Evolutionary conservation across 2,888 invertebrate genomes (phyloP).

Genomic region (Pseudococcus longispinus): DNA sequence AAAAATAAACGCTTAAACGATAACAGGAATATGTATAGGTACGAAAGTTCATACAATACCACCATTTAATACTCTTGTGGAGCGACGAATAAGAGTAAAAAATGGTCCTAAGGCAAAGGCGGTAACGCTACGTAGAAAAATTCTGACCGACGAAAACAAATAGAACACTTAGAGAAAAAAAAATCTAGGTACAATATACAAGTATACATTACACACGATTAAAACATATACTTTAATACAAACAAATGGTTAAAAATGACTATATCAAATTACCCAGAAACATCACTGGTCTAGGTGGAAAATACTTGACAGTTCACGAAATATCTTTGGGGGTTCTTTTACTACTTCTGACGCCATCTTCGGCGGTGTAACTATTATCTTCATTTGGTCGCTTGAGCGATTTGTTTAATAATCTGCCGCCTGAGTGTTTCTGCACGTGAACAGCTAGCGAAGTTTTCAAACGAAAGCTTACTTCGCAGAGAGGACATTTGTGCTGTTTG

Average conservation of each 20-base stretch:
- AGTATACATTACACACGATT: not conserved
- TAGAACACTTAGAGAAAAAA: not conserved
- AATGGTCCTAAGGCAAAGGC: slow-evolving; percentile 36
- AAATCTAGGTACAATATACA: not conserved
- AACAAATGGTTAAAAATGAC: not conserved
- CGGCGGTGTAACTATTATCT: not conserved
- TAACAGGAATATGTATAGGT: not conserved
- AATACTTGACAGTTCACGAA: not conserved
- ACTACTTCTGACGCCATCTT: not conserved
- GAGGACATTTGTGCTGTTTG: not conserved
- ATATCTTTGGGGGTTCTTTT: not conserved
- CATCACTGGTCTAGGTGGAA: not conserved
- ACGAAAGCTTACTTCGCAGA: not conserved
- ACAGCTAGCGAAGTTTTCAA: not conserved
- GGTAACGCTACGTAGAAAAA: not conserved
- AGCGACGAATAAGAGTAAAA: not conserved
- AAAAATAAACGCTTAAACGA: not conserved
- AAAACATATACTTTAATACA: not conserved
- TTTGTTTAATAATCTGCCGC: not conserved
- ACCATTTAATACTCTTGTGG: slow-evolving; percentile 14
- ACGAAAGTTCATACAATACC: slow-evolving; percentile 14
- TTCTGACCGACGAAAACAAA: not conserved
- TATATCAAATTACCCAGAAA: not conserved
- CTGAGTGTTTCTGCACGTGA: not conserved
- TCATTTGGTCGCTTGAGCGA: not conserved